Evolutionary conservation across 2,113 vertebrate genomes (phyloP).

Genomic region (Leptobrachium ailaonicum): DNA sequence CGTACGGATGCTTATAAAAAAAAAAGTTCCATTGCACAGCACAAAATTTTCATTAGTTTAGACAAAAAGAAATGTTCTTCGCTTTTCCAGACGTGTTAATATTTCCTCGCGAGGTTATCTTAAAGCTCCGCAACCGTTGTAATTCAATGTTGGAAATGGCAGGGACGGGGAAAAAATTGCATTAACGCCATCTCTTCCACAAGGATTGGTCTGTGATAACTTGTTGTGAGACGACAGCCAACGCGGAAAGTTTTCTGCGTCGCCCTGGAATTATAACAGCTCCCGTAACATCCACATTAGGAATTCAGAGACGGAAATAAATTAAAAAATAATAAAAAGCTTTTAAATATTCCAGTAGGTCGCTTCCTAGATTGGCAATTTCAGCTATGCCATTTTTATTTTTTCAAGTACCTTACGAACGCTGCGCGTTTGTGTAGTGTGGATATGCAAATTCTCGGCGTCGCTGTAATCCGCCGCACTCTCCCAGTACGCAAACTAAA

Average conservation of each 20-base stretch:
- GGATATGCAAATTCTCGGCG: conserved; percentile 54
- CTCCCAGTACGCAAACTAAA: conserved; percentile 55
- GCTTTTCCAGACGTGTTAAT: conserved; percentile 6
- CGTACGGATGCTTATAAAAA: conserved; percentile 8
- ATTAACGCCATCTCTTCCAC: neutral
- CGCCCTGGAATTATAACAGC: too few relatives aligned
- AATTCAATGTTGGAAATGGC: neutral
- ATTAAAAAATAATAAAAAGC: conserved; percentile 38
- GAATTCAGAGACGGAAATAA: conserved; percentile 33
- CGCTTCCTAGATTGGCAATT: conserved; percentile 52
- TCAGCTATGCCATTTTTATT: conserved; percentile 57
- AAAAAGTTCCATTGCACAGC: neutral
- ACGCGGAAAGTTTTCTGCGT: too few relatives aligned
- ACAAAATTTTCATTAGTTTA: conserved; percentile 35
- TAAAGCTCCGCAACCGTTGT: neutral
- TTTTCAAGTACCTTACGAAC: conserved; percentile 52
- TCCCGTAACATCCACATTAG: conserved; percentile 54
- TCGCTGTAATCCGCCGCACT: conserved; percentile 60
- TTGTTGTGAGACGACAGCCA: too few relatives aligned
- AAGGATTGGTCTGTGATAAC: too few relatives aligned
- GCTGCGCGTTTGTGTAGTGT: conserved; percentile 49
- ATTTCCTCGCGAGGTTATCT: conserved; percentile 17
- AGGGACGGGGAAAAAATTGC: neutral
- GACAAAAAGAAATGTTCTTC: conserved; percentile 24
- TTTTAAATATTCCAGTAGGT: conserved; percentile 61